Percentiles rank a stretch among this genome's conserved stretches.
Evolutionary conservation across 2,113 vertebrate genomes (phyloP).

Genomic region (Caretta caretta): DNA sequence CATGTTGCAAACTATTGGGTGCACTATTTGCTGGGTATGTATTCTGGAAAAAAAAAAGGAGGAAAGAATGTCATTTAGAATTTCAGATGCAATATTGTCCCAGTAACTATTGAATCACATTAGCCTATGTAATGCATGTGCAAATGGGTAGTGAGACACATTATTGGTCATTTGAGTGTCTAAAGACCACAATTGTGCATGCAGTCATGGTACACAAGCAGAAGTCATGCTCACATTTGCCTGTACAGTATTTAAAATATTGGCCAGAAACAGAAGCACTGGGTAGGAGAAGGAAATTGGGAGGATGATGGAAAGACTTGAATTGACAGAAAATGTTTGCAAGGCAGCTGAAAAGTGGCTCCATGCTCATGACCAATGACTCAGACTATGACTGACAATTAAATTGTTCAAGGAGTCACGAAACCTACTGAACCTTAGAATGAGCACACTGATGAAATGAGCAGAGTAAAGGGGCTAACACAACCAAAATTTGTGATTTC

Average conservation of each 20-base stretch:
- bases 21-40: background rate
- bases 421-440: background rate
- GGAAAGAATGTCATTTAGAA: background rate
- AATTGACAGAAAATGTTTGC: constrained; percentile 7
- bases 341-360: background rate
- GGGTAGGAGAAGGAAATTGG: background rate
- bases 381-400: constrained; percentile 6
- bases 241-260: constrained; percentile 29
- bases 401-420: background rate
- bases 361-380: background rate
- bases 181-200: background rate
- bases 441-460: background rate
- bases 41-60: background rate
- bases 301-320: constrained; percentile 7
- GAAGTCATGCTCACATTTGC: background rate
- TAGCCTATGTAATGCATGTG: background rate
- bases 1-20: background rate
- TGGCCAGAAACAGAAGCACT: background rate
- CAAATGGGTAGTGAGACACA: background rate
- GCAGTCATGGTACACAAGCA: background rate
- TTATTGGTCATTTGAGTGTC: background rate
- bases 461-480: background rate
- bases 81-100: background rate
- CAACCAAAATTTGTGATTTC: background rate
- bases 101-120: background rate